These are phyloP conservation scores for Nansenia antarctica DNA, from an alignment of 2,113 vertebrate genomes.

Conservation along the genomic window DNA sequence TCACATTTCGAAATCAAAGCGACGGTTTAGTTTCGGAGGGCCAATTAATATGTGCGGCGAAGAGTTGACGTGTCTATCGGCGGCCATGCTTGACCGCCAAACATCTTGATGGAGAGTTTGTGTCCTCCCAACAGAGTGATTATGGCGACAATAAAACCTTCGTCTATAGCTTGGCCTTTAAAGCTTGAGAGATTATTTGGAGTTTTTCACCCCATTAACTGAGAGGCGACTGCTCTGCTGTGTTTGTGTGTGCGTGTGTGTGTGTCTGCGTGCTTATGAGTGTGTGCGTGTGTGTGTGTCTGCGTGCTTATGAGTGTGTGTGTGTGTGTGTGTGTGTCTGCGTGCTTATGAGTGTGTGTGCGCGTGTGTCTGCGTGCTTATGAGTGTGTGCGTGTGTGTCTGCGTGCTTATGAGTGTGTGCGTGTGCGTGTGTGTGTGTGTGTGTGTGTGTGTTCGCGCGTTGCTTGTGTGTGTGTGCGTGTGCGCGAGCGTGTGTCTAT, in stretches of 20 bases:
- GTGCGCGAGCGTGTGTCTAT: no score
- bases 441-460: no score
- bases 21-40: no score
- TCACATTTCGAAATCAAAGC: slow-evolving; percentile 55
- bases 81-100: slow-evolving; percentile 18
- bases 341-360: neutral
- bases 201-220: slow-evolving; percentile 36
- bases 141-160: slow-evolving; percentile 29
- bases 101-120: slow-evolving; percentile 21
- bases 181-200: slow-evolving; percentile 25
- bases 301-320: slow-evolving; percentile 11
- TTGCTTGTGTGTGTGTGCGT: no score
- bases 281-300: neutral
- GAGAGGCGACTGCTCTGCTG: slow-evolving; percentile 19
- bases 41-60: no score
- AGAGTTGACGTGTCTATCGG: slow-evolving; percentile 41
- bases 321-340: slow-evolving; percentile 22
- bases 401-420: no score
- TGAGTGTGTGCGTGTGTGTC: no score
- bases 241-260: neutral
- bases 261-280: neutral
- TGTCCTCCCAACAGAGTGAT: slow-evolving; percentile 22
- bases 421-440: no score
- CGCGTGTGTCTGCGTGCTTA: slow-evolving; percentile 9
- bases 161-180: slow-evolving; percentile 16